Conservation (phyloP, 1,140 invertebrate species). For the Eupristina koningsbergeri region DNA sequence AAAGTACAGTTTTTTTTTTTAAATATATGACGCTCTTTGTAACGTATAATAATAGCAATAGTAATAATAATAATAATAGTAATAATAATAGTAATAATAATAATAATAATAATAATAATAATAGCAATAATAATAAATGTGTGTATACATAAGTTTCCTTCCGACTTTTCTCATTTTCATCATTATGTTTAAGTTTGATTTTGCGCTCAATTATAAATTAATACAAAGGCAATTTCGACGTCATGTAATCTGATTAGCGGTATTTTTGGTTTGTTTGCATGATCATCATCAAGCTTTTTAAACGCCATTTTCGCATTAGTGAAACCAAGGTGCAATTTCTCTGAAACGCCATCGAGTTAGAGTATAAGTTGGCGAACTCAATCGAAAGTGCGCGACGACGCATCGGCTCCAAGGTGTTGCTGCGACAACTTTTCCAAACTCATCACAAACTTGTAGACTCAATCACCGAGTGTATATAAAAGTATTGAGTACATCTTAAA, state of each 20-base stretch:
- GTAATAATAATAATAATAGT: conserved; percentile 18
- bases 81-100: conserved; percentile 15
- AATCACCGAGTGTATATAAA: not conserved
- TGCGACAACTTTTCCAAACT: not conserved
- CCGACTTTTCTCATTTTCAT: conserved; percentile 40
- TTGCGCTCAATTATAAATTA: conserved; percentile 70
- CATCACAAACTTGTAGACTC: not conserved
- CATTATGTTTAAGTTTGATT: conserved; percentile 69
- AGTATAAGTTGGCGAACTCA: not conserved
- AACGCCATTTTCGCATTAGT: not conserved
- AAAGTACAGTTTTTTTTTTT: conserved; percentile 39
- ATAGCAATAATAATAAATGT: conserved; percentile 25
- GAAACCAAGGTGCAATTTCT: not conserved
- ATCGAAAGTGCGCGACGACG: not conserved
- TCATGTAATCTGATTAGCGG: not conserved
- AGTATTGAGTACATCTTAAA: not conserved
- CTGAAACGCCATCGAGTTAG: not conserved
- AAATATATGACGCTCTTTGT: not conserved
- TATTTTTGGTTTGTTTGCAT: not conserved
- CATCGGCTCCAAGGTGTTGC: not conserved
- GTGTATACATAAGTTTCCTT: conserved; percentile 39
- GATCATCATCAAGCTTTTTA: not conserved
- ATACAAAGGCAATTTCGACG: conserved; percentile 68
- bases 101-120: conserved; percentile 30
- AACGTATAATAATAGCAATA: conserved; percentile 21